Evolutionary conservation across 2,113 vertebrate species (phyloP).

Genomic region (Microtus oregoni): DNA sequence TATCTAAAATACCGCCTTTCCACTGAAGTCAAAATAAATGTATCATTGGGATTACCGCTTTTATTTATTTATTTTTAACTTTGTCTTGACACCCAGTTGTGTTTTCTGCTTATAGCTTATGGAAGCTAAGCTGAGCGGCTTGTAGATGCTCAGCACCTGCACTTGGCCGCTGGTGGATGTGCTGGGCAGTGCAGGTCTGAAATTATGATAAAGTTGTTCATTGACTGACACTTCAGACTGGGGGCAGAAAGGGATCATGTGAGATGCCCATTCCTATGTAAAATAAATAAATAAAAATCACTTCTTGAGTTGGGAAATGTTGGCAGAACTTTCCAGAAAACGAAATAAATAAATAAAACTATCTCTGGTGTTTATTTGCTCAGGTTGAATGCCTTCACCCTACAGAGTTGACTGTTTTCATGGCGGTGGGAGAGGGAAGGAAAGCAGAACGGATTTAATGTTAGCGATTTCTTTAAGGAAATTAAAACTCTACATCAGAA

Average conservation of each 20-base stretch:
- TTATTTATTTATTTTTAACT: neutral
- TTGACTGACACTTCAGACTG: neutral
- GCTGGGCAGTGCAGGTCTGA: rapidly evolving
- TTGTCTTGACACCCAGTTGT: neutral
- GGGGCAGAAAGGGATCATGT: neutral
- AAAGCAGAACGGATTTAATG: neutral
- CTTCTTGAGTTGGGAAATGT: conserved; percentile 24
- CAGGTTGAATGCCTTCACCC: neutral
- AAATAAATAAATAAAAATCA: neutral
- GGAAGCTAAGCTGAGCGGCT: too few relatives aligned
- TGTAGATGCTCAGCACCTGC: rapidly evolving
- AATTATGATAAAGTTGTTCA: too few relatives aligned
- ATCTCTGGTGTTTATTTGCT: conserved; percentile 18
- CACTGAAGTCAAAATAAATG: neutral
- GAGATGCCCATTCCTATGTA: neutral
- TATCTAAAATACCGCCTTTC: conserved; percentile 3
- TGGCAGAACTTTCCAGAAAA: conserved; percentile 49
- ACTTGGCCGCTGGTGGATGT: rapidly evolving
- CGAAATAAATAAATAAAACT: neutral
- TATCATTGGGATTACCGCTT: neutral
- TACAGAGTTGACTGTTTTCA: conserved; percentile 52
- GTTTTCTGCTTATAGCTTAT: neutral
- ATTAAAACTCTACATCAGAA: conserved; percentile 53
- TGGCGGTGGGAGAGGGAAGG: neutral
- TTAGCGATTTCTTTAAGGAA: conserved; percentile 68